Conservation (phyloP, 2,113 vertebrate genomes). For the Haemorhous mexicanus region DNA sequence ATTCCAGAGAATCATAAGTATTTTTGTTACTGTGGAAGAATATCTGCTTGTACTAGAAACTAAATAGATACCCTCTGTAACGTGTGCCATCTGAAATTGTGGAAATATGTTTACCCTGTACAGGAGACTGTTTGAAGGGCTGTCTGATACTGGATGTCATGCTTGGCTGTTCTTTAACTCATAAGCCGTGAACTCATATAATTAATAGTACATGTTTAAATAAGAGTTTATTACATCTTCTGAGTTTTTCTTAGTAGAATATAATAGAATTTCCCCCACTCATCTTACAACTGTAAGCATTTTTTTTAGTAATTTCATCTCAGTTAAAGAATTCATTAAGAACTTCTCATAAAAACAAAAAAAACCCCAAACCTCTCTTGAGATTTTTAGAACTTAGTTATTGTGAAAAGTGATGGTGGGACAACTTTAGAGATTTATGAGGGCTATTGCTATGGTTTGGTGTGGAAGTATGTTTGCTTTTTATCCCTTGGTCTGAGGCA, state of each 20-base stretch:
- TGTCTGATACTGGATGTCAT: background rate
- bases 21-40: background rate
- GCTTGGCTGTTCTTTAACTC: background rate
- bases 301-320: background rate
- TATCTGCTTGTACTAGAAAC: background rate
- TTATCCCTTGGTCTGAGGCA: background rate
- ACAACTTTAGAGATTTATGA: background rate
- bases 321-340: background rate
- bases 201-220: background rate
- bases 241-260: background rate
- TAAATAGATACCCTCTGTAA: background rate
- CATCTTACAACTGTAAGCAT: background rate
- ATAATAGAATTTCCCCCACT: background rate
- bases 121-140: background rate
- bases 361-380: background rate
- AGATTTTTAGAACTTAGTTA: background rate
- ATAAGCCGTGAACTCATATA: fast-evolving
- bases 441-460: background rate
- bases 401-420: background rate
- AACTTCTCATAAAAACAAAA: background rate
- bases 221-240: background rate
- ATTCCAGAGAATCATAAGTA: background rate
- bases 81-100: background rate
- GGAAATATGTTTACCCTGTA: background rate
- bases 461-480: background rate